Evolutionary conservation across 2,888 invertebrate species (phyloP).

Genomic region (Agrochola lychnidis): DNA sequence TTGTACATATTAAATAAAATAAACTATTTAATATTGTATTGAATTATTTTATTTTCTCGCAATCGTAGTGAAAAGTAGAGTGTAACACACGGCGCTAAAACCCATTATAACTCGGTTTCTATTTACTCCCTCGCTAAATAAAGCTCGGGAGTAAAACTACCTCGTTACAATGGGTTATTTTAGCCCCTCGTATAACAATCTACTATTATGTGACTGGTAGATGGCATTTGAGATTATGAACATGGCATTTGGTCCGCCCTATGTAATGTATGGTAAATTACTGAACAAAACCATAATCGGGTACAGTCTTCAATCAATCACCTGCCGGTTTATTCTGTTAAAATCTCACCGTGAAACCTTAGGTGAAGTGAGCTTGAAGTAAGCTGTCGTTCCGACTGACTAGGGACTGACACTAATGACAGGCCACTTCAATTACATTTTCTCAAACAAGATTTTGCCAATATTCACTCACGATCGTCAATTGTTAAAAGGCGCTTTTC

Average conservation of each 20-base stretch:
- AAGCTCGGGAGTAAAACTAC: too few species aligned
- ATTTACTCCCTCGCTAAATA: too few species aligned
- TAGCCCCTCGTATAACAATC: too few species aligned
- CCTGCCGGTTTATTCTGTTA: not conserved
- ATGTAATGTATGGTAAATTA: not conserved
- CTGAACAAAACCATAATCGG: not conserved
- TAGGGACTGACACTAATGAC: not conserved
- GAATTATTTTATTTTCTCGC: too few species aligned
- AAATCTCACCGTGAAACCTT: not conserved
- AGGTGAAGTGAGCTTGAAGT: not conserved
- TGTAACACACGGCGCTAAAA: too few species aligned
- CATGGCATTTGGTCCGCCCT: not conserved
- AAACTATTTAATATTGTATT: too few species aligned
- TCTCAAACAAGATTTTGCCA: not conserved
- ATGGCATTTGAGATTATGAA: not conserved
- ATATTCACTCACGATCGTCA: not conserved
- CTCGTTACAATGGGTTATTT: too few species aligned
- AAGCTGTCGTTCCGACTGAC: not conserved
- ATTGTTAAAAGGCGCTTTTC: not conserved
- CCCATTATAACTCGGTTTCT: too few species aligned
- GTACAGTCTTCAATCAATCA: not conserved
- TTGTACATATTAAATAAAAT: too few species aligned
- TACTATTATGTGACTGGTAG: not conserved
- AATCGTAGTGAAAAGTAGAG: too few species aligned
- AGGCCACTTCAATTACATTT: not conserved